Evolutionary conservation across 2,888 invertebrate genomes (phyloP), one percentile per base, ranked within the genome.

Genomic region (Lydus trimaculatus): DNA sequence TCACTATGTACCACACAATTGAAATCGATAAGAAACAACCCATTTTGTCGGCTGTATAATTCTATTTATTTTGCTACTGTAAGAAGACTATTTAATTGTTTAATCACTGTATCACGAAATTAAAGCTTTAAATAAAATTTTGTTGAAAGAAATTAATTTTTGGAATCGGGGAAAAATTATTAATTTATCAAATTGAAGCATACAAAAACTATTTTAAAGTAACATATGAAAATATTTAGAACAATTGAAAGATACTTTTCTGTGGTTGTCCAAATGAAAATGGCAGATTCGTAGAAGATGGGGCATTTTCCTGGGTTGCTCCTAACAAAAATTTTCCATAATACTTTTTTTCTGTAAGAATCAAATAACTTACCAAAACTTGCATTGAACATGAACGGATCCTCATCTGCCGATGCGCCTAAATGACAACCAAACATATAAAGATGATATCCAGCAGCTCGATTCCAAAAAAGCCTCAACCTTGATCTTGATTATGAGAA

Each of bases 1-100:
- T 64, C 61, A 65, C 33, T 39, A 60, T 36, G 52, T 65, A 5
- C 61, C 61, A 33, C 11, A 31, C 39, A 63, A 8, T 36, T 58
- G 13, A 43, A 43, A 1, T 7, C n/a, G n/a, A 43, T 8, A 43
- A 17, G n/a, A 17, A 43, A 43, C n/a, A 17, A 43, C 5, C 17
- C 17, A 43, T 43, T 36, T 15, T 43, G 11, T 43, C 7, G 17
- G 13, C 2, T 36, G 15, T 15, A 15, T 2, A 36, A 15, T 36
- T 36, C 15, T 36, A 36, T 36, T 36, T 36, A 36, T 36, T 36
- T 1, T 13, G 13, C 15, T 36, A 4, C 13, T 36, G 9, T 33
- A 1, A 3, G 4, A 36, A 36, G 33, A 36, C 11, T 13, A 36
- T 36, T 13, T 13, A 36, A 3, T 33, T 15, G 13, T 43, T 43